These are phyloP conservation scores for Aplysina aerophoba DNA, from an alignment of 37 sponge, comb jelly and placozoan genomes.

Conservation along the genomic window DNA sequence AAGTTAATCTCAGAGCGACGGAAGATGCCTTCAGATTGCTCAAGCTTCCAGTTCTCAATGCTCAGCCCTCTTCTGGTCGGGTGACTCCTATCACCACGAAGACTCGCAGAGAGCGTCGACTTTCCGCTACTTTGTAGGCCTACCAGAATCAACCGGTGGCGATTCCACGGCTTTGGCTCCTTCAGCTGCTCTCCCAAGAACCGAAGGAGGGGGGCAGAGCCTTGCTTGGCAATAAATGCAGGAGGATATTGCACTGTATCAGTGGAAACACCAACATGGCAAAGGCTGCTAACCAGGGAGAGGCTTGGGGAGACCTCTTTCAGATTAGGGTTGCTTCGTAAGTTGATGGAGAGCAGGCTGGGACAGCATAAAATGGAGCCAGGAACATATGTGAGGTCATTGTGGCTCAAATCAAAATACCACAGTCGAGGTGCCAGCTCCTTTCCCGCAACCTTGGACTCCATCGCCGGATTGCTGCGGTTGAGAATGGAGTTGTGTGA, in stretches of 20 bases:
- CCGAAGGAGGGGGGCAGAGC: slow-evolving; percentile 30
- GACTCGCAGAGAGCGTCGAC: slow-evolving; percentile 36
- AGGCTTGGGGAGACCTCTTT: slow-evolving; percentile 22
- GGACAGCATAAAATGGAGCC: slow-evolving; percentile 29
- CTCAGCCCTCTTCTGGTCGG: neutral
- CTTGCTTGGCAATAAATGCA: slow-evolving; percentile 11
- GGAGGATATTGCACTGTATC: slow-evolving; percentile 61
- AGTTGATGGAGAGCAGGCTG: slow-evolving; percentile 39
- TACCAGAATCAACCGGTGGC: slow-evolving; percentile 54
- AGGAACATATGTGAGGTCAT: slow-evolving; percentile 42
- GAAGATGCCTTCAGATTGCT: neutral
- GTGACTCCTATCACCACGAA: slow-evolving; percentile 29
- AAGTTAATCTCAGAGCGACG: slow-evolving; percentile 35
- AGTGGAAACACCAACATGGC: slow-evolving; percentile 19
- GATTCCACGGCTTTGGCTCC: slow-evolving; percentile 32
- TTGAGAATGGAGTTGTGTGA: neutral
- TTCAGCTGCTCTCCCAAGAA: slow-evolving; percentile 42
- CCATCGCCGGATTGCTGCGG: no score
- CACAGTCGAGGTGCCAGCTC: slow-evolving; percentile 33
- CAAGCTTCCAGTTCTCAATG: neutral
- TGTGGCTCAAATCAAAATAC: slow-evolving; percentile 65
- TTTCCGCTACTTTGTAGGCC: slow-evolving; percentile 65
- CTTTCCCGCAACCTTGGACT: neutral
- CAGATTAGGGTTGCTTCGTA: slow-evolving; percentile 52
- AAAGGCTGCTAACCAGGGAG: neutral